Percentiles rank a stretch among this genome's conserved stretches.
phyloP scores from a whole-genome alignment of 2,113 vertebrate genomes.

The Anolis carolinensis region DNA sequence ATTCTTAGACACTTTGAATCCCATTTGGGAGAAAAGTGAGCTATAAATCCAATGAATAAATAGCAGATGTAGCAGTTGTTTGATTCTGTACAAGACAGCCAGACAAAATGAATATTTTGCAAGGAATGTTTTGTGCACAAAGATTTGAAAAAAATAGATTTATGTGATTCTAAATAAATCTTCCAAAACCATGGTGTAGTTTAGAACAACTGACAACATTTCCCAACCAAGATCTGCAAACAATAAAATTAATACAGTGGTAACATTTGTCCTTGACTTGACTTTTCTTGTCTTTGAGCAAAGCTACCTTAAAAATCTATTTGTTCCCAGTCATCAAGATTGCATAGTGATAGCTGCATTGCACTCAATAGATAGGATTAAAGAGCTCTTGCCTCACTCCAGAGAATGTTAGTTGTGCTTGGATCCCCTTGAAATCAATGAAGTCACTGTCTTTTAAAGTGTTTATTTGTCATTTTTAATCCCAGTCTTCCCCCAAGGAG shows the following conservation, averaged over 20 bases:
- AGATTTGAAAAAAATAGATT: neutral
- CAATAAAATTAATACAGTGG: neutral
- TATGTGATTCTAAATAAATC: neutral
- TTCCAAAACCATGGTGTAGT: neutral
- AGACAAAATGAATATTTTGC: neutral
- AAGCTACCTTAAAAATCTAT: neutral
- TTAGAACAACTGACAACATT: neutral
- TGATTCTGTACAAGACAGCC: no score
- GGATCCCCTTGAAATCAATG: neutral
- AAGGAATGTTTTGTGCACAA: neutral
- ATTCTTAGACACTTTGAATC: no score
- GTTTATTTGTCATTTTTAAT: neutral
- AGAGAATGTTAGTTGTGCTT: neutral
- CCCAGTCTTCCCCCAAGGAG: no score
- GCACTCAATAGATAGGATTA: neutral
- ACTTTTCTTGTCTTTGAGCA: neutral
- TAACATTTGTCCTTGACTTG: neutral
- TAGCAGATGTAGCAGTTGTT: no score
- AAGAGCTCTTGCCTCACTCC: neutral
- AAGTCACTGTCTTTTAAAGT: neutral
- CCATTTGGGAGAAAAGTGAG: no score
- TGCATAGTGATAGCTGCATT: neutral
- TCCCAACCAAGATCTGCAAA: neutral
- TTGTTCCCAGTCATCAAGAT: neutral
- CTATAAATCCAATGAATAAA: no score